Conservation (phyloP, 2,888 invertebrate species). For the Ophion slaviceki region DNA sequence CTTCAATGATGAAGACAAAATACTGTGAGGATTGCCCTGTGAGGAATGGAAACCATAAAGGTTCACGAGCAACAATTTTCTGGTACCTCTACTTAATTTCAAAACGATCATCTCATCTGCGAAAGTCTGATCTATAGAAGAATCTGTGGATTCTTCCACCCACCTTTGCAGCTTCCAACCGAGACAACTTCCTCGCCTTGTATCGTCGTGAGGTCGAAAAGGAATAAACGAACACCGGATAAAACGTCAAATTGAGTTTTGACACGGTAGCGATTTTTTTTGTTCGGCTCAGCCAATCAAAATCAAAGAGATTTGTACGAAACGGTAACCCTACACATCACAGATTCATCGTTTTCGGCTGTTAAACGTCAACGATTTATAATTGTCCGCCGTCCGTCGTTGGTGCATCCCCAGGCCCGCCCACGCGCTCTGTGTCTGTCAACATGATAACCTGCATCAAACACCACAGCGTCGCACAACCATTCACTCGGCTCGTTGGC, state of each 20-base stretch:
- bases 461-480: constrained; percentile 75
- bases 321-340: constrained; percentile 51
- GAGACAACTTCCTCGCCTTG: too few species aligned
- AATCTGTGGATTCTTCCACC: not conserved
- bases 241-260: constrained; percentile 28
- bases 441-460: constrained; percentile 83
- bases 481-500: constrained; percentile 59
- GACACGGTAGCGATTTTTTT: constrained; percentile 4
- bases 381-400: constrained; percentile 78
- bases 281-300: constrained; percentile 40
- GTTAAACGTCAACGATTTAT: constrained; percentile 82
- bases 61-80: too few species aligned
- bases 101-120: not conserved
- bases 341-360: constrained; percentile 72
- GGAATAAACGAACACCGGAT: not conserved
- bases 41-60: too few species aligned
- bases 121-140: not conserved
- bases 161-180: not conserved
- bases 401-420: constrained; percentile 66
- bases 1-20: constrained; percentile 16
- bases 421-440: constrained; percentile 80
- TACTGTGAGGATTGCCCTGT: not conserved
- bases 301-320: constrained; percentile 47
- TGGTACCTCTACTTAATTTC: too few species aligned
- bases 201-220: not conserved